These are phyloP conservation scores for Smutsia gigantea DNA, from an alignment of 2,797 vertebrate species.

Conservation along the genomic window DNA sequence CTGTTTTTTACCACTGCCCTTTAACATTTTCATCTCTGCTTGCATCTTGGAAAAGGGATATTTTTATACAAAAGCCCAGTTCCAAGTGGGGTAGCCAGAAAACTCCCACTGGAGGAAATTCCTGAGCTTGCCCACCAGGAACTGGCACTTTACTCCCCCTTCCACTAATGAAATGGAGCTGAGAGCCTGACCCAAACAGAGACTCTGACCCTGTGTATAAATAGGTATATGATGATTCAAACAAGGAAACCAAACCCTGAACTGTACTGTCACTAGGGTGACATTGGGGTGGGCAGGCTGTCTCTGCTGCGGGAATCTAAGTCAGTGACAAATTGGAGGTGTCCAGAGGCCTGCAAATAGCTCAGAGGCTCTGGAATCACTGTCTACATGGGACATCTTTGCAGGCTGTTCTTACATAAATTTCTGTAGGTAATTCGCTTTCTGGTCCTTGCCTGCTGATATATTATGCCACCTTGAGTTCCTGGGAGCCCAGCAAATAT, in stretches of 20 bases:
- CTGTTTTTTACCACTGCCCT: not conserved
- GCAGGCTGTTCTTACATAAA: not conserved
- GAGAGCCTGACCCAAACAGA: not conserved
- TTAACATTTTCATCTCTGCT: not conserved
- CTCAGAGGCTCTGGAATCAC: not conserved
- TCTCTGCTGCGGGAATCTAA: not conserved
- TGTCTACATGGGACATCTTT: fast-evolving
- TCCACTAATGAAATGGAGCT: fast-evolving
- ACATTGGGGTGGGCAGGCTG: not conserved
- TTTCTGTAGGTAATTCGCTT: not conserved
- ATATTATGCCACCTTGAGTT: not conserved
- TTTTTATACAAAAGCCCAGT: not conserved
- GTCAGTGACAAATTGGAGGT: not conserved
- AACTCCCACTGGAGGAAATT: not conserved
- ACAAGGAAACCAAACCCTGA: not conserved
- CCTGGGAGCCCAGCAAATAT: not conserved
- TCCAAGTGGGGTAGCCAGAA: not conserved
- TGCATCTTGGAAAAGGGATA: not conserved
- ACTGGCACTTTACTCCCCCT: not conserved
- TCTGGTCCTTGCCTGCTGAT: fast-evolving
- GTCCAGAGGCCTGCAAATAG: not conserved
- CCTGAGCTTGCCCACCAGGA: fast-evolving
- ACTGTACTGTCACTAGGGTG: no score
- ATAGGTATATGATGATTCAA: not conserved
- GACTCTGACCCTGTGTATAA: not conserved